Percentiles rank a stretch among this genome's conserved stretches.
phyloP scores from a whole-genome alignment of 92 coral and sea anemone species.

The Epizoanthus rinbou region DNA sequence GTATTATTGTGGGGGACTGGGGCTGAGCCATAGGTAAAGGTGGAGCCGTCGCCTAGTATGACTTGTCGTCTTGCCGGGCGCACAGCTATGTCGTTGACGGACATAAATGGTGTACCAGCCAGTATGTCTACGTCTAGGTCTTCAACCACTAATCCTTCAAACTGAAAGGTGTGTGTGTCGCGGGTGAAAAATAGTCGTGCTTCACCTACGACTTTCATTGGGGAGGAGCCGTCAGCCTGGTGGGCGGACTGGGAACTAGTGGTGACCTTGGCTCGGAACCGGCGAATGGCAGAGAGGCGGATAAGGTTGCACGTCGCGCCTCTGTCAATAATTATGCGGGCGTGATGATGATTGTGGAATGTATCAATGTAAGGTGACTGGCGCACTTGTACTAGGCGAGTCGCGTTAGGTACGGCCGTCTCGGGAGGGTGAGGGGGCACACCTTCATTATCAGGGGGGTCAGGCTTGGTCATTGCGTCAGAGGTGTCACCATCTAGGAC shows the following conservation, averaged over 20 bases:
- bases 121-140: constrained; percentile 59
- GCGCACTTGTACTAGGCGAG: constrained; percentile 22
- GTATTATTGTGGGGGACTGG: constrained; percentile 1
- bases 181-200: constrained; percentile 47
- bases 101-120: constrained; percentile 67
- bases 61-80: constrained; percentile 53
- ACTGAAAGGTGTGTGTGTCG: constrained; percentile 32
- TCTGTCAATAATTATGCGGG: constrained; percentile 58
- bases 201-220: constrained; percentile 57
- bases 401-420: background rate
- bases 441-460: background rate
- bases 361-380: constrained; percentile 60
- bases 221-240: constrained; percentile 46
- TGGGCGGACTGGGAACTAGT: constrained; percentile 49
- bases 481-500: background rate
- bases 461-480: constrained; percentile 6
- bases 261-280: constrained; percentile 32
- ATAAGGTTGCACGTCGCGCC: constrained; percentile 66
- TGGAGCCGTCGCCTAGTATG: constrained; percentile 38
- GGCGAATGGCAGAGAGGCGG: constrained; percentile 51
- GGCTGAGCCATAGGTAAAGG: constrained; percentile 39
- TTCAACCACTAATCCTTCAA: constrained; percentile 63
- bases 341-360: constrained; percentile 51
- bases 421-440: background rate
- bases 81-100: constrained; percentile 60